phyloP scores from a whole-genome alignment of 2,888 invertebrate genomes.

The Psylliodes chrysocephalus region DNA sequence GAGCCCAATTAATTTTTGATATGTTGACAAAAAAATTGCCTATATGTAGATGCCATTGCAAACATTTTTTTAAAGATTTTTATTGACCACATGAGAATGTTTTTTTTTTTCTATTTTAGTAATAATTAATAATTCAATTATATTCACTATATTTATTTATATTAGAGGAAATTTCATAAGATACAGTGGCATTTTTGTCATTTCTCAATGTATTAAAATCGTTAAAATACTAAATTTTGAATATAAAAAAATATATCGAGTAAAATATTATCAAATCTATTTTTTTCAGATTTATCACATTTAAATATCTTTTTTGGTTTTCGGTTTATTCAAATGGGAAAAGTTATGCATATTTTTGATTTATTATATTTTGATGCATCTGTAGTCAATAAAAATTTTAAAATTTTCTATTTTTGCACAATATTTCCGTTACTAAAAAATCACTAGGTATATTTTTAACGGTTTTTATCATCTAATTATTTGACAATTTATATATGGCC shows the following conservation, averaged over 20 bases:
- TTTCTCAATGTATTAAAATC: too few relatives aligned
- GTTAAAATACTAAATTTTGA: too few relatives aligned
- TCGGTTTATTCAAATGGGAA: too few relatives aligned
- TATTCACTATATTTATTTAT: too few relatives aligned
- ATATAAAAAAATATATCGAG: too few relatives aligned
- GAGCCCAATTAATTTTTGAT: slow-evolving; percentile 39
- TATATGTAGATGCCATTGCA: background rate
- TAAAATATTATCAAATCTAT: too few relatives aligned
- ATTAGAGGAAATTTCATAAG: too few relatives aligned
- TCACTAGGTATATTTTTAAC: slow-evolving; percentile 20
- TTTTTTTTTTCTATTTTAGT: too few relatives aligned
- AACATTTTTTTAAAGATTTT: background rate
- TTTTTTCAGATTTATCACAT: too few relatives aligned
- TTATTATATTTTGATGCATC: background rate
- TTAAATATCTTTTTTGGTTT: too few relatives aligned
- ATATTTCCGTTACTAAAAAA: slow-evolving; percentile 20
- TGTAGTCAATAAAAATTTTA: slow-evolving; percentile 2
- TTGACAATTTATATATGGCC: slow-evolving; percentile 51
- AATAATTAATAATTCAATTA: too few relatives aligned
- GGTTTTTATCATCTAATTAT: slow-evolving; percentile 31
- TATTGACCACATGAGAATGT: background rate
- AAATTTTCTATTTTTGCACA: slow-evolving; percentile 2
- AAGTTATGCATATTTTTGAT: slow-evolving; percentile 5
- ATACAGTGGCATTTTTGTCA: too few relatives aligned
- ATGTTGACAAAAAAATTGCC: slow-evolving; percentile 36